Evolutionary conservation across 1,140 invertebrate species (phyloP).

Genomic region (Myzus persicae): DNA sequence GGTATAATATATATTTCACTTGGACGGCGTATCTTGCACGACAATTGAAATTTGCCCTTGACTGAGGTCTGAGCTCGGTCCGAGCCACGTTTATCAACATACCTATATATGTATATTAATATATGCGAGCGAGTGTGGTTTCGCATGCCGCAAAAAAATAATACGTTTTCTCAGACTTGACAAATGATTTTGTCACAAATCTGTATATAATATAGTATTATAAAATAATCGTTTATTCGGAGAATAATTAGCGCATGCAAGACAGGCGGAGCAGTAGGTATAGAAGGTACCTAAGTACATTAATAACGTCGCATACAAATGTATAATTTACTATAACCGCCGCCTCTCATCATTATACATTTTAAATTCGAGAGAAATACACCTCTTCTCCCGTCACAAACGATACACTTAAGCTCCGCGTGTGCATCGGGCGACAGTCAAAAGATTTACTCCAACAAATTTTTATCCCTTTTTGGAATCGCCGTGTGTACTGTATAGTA

Average conservation of each 20-base stretch:
- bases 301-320: neutral
- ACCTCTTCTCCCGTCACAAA: too few relatives aligned
- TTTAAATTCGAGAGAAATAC: neutral
- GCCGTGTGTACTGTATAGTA: neutral
- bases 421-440: neutral
- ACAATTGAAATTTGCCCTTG: slow-evolving; percentile 30
- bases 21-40: neutral
- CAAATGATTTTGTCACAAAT: neutral
- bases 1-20: neutral
- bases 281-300: too few relatives aligned
- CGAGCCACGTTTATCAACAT: neutral
- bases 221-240: neutral
- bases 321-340: neutral
- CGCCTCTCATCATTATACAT: too few relatives aligned
- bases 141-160: too few relatives aligned
- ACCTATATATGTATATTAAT: neutral
- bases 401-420: neutral
- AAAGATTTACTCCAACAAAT: neutral
- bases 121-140: neutral
- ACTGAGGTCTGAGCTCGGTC: neutral
- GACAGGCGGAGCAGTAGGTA: neutral
- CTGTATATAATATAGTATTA: neutral
- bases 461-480: neutral
- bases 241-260: rapidly evolving
- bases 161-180: neutral